Percentiles rank a stretch among this genome's conserved stretches.
Conservation (phyloP, 2,888 invertebrate genomes). For the Drosophila subquinaria region DNA sequence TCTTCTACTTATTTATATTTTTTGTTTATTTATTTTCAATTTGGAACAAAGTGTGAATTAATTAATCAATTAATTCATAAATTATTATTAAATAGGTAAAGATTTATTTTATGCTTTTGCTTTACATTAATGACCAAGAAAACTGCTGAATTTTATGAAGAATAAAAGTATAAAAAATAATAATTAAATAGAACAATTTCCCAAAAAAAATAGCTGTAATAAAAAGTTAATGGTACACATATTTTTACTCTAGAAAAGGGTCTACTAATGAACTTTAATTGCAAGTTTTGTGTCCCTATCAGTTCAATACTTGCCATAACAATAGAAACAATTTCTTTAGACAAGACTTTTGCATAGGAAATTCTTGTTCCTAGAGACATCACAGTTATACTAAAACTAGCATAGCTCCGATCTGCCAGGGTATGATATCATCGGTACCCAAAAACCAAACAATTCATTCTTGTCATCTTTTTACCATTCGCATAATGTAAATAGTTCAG, state of each 20-base stretch:
- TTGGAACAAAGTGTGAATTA: conserved; percentile 14
- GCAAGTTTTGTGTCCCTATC: background rate
- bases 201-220: conserved; percentile 9
- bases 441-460: background rate
- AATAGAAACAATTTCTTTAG: no score
- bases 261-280: background rate
- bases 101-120: background rate
- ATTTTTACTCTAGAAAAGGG: background rate
- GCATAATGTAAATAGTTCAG: conserved; percentile 49
- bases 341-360: background rate
- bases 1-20: background rate
- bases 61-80: conserved; percentile 6
- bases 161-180: background rate
- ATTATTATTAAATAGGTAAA: conserved; percentile 4
- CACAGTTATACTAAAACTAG: background rate
- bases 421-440: background rate
- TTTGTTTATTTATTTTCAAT: conserved; percentile 7
- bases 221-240: background rate
- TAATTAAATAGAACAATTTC: conserved; percentile 10
- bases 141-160: conserved; percentile 25
- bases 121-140: conserved; percentile 1
- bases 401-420: background rate
- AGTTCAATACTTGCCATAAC: background rate
- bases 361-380: background rate
- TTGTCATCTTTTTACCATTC: conserved; percentile 14